phyloP scores from a whole-genome alignment of 2,797 vertebrate species.

The Enteromius unitaeniatus region DNA sequence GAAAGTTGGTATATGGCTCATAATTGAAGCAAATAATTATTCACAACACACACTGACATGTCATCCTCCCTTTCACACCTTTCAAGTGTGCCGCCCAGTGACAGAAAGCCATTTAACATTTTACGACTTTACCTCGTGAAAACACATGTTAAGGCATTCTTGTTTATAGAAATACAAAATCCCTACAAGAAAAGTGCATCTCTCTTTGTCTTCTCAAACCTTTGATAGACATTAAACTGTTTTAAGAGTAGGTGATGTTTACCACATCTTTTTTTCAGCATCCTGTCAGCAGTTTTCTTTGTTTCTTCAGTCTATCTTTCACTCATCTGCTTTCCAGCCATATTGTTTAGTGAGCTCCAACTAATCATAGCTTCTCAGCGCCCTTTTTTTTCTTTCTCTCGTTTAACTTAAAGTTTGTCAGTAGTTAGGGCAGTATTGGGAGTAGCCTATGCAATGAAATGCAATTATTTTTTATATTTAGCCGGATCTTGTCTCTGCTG shows the following conservation, averaged over 20 bases:
- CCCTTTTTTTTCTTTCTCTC: not conserved
- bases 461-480: constrained; percentile 42
- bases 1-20: not conserved
- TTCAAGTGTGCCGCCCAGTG: not conserved
- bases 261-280: not conserved
- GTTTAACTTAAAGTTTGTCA: not conserved
- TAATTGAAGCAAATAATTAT: constrained; percentile 4
- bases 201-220: not conserved
- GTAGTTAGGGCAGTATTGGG: constrained; percentile 13
- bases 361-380: constrained; percentile 14
- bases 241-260: constrained; percentile 29
- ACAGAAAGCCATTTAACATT: constrained; percentile 16
- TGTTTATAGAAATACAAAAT: constrained; percentile 11
- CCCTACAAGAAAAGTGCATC: not conserved
- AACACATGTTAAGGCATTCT: constrained; percentile 10
- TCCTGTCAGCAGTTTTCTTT: not conserved
- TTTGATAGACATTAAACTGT: not conserved
- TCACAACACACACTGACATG: not conserved
- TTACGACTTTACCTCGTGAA: not conserved
- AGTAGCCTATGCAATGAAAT: constrained; percentile 29
- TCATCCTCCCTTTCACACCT: not conserved
- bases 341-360: not conserved
- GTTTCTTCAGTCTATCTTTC: not conserved
- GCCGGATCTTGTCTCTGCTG: constrained; percentile 9
- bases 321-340: not conserved